These are phyloP conservation scores for Rhinopomastus cyanomelas DNA, from an alignment of 2,113 vertebrate genomes.

Conservation along the genomic window DNA sequence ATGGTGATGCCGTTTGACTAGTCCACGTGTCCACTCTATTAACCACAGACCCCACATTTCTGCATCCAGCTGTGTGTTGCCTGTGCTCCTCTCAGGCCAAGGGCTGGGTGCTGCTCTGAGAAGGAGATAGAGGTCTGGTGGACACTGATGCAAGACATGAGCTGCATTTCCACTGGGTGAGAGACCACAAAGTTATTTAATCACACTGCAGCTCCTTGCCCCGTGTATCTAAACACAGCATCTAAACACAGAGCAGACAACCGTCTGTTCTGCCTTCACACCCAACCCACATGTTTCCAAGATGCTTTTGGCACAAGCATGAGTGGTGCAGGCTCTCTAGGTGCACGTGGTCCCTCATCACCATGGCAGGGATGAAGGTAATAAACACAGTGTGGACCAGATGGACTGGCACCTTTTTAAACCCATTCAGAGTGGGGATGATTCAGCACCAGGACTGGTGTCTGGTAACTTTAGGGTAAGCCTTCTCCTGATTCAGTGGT, in stretches of 20 bases:
- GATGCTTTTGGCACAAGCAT: neutral
- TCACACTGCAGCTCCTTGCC: neutral
- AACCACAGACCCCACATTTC: neutral
- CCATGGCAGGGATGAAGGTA: neutral
- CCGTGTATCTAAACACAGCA: neutral
- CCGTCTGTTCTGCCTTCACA: neutral
- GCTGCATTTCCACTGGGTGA: neutral
- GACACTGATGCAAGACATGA: neutral
- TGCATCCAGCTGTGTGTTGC: neutral
- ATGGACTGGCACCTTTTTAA: neutral
- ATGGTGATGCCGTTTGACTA: neutral
- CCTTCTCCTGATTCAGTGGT: neutral
- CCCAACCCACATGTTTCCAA: neutral
- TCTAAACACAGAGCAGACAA: no score
- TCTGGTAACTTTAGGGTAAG: neutral
- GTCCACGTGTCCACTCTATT: neutral
- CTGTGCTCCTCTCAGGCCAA: neutral
- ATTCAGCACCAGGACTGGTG: neutral
- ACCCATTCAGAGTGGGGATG: neutral
- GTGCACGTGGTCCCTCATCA: neutral
- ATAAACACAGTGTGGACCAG: neutral
- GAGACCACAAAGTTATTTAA: neutral
- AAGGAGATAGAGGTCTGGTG: neutral
- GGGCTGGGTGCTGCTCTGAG: neutral
- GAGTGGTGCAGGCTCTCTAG: neutral